phyloP scores from a whole-genome alignment of 2,888 invertebrate genomes.

The Agelastica alni region DNA sequence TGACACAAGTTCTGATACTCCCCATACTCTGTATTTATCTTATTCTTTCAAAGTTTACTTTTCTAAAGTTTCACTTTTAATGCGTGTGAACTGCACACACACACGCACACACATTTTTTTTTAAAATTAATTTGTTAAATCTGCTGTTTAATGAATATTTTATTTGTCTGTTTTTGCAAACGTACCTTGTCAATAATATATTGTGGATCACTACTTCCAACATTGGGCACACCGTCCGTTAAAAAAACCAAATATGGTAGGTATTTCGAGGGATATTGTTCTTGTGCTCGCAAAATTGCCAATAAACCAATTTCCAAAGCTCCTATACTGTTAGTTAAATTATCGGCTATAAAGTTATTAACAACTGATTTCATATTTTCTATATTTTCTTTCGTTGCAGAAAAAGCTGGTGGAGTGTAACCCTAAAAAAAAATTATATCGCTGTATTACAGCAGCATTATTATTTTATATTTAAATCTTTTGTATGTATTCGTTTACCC shows the following conservation, averaged over 20 bases:
- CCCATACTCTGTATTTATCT: too few relatives aligned
- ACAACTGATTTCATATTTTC: conserved; percentile 62
- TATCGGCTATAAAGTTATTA: conserved; percentile 58
- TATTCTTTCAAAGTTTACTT: too few relatives aligned
- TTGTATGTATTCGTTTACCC: neutral
- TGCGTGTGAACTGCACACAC: too few relatives aligned
- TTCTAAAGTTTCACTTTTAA: too few relatives aligned
- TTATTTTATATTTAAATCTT: too few relatives aligned
- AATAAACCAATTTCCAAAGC: conserved; percentile 61
- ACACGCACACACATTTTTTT: too few relatives aligned
- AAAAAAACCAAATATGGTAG: conserved; percentile 67
- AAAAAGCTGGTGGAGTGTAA: conserved; percentile 57
- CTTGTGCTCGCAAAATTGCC: conserved; percentile 36
- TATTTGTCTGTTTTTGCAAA: too few relatives aligned
- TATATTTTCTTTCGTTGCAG: conserved; percentile 61
- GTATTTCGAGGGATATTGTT: conserved; percentile 41
- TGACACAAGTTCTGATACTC: too few relatives aligned
- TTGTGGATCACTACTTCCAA: conserved; percentile 59
- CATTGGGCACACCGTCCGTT: conserved; percentile 67
- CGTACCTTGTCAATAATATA: conserved; percentile 52
- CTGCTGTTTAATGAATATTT: too few relatives aligned
- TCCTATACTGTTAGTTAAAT: conserved; percentile 68
- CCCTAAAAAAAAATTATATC: conserved; percentile 39
- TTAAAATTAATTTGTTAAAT: too few relatives aligned
- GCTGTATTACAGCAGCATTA: too few relatives aligned